A percentile compares a stretch with the other conserved stretches of the same genome.
These are phyloP conservation scores for Balearica regulorum DNA, from an alignment of 2,797 vertebrate genomes.

Conservation along the genomic window DNA sequence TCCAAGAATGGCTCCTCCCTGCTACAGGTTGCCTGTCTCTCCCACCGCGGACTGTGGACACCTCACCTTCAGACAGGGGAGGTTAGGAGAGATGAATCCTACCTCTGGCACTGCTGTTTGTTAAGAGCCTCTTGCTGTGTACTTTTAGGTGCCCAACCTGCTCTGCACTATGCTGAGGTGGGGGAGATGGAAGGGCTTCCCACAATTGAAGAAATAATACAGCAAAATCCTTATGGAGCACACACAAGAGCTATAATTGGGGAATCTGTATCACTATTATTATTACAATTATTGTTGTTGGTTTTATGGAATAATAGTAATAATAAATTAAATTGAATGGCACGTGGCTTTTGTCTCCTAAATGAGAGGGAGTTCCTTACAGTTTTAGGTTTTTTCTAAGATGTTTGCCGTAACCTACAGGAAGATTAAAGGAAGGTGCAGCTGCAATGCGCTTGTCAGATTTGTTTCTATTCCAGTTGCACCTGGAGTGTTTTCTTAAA, in stretches of 20 bases:
- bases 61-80: not conserved
- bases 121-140: not conserved
- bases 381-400: not conserved
- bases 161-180: not conserved
- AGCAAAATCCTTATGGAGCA: not conserved
- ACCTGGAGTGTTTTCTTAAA: not conserved
- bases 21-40: not conserved
- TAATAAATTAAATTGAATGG: not conserved
- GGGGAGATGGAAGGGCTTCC: too few relatives aligned
- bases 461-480: not conserved
- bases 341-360: not conserved
- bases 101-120: not conserved
- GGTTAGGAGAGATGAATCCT: not conserved
- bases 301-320: not conserved
- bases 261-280: not conserved
- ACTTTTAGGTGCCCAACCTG: not conserved
- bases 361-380: not conserved
- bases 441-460: not conserved
- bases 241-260: not conserved
- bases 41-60: not conserved
- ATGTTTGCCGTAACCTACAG: not conserved
- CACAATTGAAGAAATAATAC: not conserved
- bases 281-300: not conserved
- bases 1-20: not conserved
- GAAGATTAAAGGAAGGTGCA: not conserved